These are phyloP conservation scores for Catharus ustulatus DNA, from an alignment of 2,797 vertebrate genomes.

Conservation along the genomic window DNA sequence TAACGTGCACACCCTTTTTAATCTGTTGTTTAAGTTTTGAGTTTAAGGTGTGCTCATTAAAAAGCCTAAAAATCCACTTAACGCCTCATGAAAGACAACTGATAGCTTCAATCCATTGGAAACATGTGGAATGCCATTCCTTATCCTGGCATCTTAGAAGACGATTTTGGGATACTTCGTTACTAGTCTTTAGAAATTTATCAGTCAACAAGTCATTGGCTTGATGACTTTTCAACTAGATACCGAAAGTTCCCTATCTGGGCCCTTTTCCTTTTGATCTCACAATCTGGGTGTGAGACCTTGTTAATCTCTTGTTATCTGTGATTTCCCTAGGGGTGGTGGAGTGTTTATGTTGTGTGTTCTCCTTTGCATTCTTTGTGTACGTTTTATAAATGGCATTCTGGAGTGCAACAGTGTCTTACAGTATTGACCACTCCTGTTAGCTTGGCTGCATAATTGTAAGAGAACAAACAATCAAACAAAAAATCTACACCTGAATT, in stretches of 20 bases:
- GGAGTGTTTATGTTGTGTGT: not conserved
- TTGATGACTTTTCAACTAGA: not conserved
- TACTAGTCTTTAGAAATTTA: not conserved
- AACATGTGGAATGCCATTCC: not conserved
- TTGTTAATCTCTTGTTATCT: not conserved
- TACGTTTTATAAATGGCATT: not conserved
- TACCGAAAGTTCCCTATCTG: not conserved
- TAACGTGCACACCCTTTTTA: not conserved
- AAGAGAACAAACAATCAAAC: not conserved
- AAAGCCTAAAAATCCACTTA: not conserved
- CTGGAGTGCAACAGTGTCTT: not conserved
- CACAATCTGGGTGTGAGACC: not conserved
- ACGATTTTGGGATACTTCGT: not conserved
- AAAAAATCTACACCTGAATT: not conserved
- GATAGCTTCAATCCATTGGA: not conserved
- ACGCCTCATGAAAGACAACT: not conserved
- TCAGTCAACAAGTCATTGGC: not conserved
- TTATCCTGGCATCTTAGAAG: not conserved
- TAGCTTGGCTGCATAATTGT: not conserved
- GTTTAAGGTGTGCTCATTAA: not conserved
- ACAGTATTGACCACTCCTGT: not conserved
- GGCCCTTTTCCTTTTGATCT: not conserved
- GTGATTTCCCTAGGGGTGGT: not conserved
- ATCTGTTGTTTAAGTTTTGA: not conserved
- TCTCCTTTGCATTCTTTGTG: not conserved